Percentiles rank a stretch among this genome's conserved stretches.
phyloP scores from a whole-genome alignment of 2,797 vertebrate genomes.

The Tympanoctomys barrerae region DNA sequence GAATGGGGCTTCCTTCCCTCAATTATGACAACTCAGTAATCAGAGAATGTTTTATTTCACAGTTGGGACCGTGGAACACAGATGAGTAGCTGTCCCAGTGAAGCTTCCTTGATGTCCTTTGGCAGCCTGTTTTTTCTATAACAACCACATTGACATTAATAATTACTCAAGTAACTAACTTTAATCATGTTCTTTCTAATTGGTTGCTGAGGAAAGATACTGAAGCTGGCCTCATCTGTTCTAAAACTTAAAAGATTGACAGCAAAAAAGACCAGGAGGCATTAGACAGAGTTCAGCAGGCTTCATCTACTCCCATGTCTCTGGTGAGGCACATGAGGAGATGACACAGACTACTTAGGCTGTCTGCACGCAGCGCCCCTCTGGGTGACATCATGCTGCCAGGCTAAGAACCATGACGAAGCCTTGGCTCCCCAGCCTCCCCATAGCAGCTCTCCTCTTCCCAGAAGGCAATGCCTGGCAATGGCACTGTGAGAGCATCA shows the following conservation, averaged over 20 bases:
- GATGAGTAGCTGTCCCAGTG: background rate
- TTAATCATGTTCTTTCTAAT: background rate
- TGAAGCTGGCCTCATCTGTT: background rate
- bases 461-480: constrained; percentile 19
- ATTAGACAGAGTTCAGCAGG: background rate
- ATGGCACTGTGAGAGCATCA: background rate
- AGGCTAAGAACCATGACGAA: background rate
- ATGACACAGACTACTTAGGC: accelerated
- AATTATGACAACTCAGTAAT: background rate
- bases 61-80: background rate
- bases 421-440: background rate
- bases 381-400: background rate
- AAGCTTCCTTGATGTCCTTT: background rate
- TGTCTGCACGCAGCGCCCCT: background rate
- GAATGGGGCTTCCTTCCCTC: background rate
- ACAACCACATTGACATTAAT: no score
- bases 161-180: background rate
- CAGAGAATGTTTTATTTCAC: background rate
- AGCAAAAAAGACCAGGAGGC: background rate
- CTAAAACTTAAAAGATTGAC: accelerated
- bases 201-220: background rate
- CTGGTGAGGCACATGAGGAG: background rate
- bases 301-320: accelerated
- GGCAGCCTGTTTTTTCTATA: background rate
- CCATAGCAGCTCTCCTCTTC: constrained; percentile 39